A percentile compares a stretch with the other conserved stretches of the same genome.
These are phyloP conservation scores for Phyllotreta striolata DNA, from an alignment of 2,888 invertebrate species.

Conservation along the genomic window DNA sequence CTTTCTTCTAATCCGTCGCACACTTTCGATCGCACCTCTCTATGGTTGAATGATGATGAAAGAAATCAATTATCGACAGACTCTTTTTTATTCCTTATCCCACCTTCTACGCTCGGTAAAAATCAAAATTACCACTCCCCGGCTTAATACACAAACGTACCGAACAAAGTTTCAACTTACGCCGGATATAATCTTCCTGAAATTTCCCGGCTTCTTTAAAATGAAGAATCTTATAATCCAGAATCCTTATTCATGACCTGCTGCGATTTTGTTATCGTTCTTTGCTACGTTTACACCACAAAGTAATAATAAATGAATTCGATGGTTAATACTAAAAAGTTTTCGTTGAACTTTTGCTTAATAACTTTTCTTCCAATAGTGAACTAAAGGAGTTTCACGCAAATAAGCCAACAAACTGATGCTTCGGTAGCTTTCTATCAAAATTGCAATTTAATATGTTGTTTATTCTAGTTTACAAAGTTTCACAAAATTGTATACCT, in stretches of 20 bases:
- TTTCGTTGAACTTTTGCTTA: too few relatives aligned
- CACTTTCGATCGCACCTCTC: neutral
- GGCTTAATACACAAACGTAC: slow-evolving; percentile 13
- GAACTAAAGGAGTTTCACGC: too few relatives aligned
- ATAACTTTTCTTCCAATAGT: too few relatives aligned
- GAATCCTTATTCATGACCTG: slow-evolving; percentile 49
- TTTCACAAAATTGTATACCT: too few relatives aligned
- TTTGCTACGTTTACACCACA: too few relatives aligned
- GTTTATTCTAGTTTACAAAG: too few relatives aligned
- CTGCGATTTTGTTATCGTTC: slow-evolving; percentile 44
- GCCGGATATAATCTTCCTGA: slow-evolving; percentile 39
- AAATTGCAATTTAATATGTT: too few relatives aligned
- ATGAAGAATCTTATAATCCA: slow-evolving; percentile 48
- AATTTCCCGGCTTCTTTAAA: slow-evolving; percentile 43
- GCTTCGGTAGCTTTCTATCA: too few relatives aligned
- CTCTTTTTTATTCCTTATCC: slow-evolving; percentile 8
- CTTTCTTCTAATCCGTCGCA: slow-evolving; percentile 6
- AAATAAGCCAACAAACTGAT: too few relatives aligned
- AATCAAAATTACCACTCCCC: slow-evolving; percentile 4
- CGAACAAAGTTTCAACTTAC: slow-evolving; percentile 13
- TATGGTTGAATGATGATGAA: neutral
- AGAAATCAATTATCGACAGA: slow-evolving; percentile 20
- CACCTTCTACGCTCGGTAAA: slow-evolving; percentile 1
- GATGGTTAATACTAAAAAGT: too few relatives aligned
- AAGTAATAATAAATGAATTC: too few relatives aligned